These are phyloP conservation scores for Cheilosia pagana DNA, from an alignment of 2,888 invertebrate species.

Conservation along the genomic window DNA sequence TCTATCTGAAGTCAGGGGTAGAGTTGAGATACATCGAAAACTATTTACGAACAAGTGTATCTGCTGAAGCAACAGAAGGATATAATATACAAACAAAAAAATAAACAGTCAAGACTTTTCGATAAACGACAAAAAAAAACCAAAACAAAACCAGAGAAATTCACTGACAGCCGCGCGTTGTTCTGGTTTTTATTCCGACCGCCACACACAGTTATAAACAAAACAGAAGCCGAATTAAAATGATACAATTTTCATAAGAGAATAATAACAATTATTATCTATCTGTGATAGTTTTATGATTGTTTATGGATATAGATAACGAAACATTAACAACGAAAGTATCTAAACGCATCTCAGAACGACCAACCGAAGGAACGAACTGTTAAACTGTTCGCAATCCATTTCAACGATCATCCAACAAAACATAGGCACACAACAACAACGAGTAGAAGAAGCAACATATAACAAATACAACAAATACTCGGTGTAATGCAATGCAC, in stretches of 20 bases:
- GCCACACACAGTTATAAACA: conserved; percentile 49
- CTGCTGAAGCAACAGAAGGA: conserved; percentile 49
- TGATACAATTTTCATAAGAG: conserved; percentile 55
- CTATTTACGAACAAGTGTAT: conserved; percentile 28
- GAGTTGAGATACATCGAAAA: conserved; percentile 15
- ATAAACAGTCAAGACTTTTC: conserved; percentile 13
- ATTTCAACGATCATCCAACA: conserved; percentile 46
- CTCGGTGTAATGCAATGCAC: conserved; percentile 46
- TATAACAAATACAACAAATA: conserved; percentile 46
- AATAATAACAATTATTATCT: conserved; percentile 46
- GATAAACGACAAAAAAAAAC: conserved; percentile 29
- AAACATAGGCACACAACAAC: conserved; percentile 48
- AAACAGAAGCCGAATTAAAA: conserved; percentile 54
- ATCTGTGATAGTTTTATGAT: conserved; percentile 44
- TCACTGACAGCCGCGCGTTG: conserved; percentile 55
- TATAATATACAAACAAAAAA: conserved; percentile 19
- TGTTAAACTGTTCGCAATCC: conserved; percentile 66
- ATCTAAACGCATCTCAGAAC: conserved; percentile 42
- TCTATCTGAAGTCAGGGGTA: conserved; percentile 5
- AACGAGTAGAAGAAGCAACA: conserved; percentile 31
- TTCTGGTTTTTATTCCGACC: conserved; percentile 31
- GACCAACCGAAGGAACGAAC: conserved; percentile 44
- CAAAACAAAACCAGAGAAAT: conserved; percentile 30
- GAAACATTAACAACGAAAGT: conserved; percentile 46
- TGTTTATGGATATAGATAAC: conserved; percentile 38